Base-by-base conservation (phyloP, 2,113 vertebrate species). In the Cinclus mexicanus region DNA sequence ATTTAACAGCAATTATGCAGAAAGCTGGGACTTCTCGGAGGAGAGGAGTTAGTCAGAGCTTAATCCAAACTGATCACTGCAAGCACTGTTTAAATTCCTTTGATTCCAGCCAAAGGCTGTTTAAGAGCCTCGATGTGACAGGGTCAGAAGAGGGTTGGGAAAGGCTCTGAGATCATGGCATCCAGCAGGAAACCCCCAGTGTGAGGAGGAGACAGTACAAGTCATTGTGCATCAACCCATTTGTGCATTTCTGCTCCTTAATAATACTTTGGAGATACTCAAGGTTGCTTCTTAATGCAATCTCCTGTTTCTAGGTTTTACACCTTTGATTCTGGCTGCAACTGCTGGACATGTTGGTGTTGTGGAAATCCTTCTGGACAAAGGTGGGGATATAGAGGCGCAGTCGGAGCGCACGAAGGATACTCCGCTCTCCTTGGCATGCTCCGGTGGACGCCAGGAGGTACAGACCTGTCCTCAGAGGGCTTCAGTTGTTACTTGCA, bases 381-480 rank as follows among this genome's bases (percentile, higher is more conserved):
- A 99, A 98, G 99, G 99, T 83, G 99, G 99, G 33, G 99, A 99
- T 89, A 99, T 99, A 92, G 99, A 99, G 96, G 99, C 99, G 61
- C 99, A 99, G 95, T 99, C 99, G 24, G 99, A 99, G 98, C 98
- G 99, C 98, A 99, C 99, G 96, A 99, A 99, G 98, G 99, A 99
- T 97, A 99, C 99, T 60, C 99, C 99, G 10, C 98, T 99, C 74
- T 99, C 99, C 10, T 92, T 99, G 94, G 99, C 99, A 26, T 99
- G 99, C 97, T 99, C 99, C 17, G 99, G 99, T 81, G 99, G 99
- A 75, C 98, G 99, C 81, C 99, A 99, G 92, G 99, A 99, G 98
- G 99, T 99, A 92, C 91, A 87, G 85, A 79, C 29, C 1, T 61
- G 15, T 49, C 37, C 83, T 53, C 59, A 12, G 2, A 12, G 56